These are phyloP conservation scores for Patella pellucida DNA, from an alignment of 2,888 invertebrate species.

Conservation along the genomic window DNA sequence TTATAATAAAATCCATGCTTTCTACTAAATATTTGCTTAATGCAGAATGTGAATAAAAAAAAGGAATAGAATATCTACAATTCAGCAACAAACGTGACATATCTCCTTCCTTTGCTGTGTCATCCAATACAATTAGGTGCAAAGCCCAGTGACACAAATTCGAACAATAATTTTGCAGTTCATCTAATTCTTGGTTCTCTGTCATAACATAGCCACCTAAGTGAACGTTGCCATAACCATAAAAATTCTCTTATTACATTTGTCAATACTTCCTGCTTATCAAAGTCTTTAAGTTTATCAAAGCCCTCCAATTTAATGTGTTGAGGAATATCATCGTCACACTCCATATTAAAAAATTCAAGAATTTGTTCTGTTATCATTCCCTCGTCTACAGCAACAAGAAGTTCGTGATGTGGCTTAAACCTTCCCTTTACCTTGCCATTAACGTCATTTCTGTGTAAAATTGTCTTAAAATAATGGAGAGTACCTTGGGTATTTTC, in stretches of 20 bases:
- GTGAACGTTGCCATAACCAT: slow-evolving; percentile 20
- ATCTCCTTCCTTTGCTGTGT: slow-evolving; percentile 38
- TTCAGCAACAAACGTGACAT: slow-evolving; percentile 23
- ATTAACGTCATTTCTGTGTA: slow-evolving; percentile 30
- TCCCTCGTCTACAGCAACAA: slow-evolving; percentile 23
- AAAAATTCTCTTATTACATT: slow-evolving; percentile 20
- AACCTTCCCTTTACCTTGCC: slow-evolving; percentile 31
- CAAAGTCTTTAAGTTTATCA: not conserved
- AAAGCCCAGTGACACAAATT: slow-evolving; percentile 33
- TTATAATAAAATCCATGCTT: slow-evolving; percentile 30
- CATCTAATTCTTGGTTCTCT: slow-evolving; percentile 8
- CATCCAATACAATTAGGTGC: slow-evolving; percentile 27
- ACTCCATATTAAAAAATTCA: slow-evolving; percentile 24
- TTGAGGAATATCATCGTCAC: slow-evolving; percentile 20
- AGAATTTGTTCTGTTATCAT: slow-evolving; percentile 26
- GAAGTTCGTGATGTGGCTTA: slow-evolving; percentile 26
- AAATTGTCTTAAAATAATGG: slow-evolving; percentile 26
- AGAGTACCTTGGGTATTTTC: slow-evolving; percentile 24
- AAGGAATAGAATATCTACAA: slow-evolving; percentile 22
- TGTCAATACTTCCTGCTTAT: not conserved
- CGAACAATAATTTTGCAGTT: slow-evolving; percentile 21
- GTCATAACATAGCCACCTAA: not conserved
- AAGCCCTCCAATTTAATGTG: slow-evolving; percentile 15
- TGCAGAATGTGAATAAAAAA: slow-evolving; percentile 30
- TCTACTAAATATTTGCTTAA: slow-evolving; percentile 31